These are phyloP conservation scores for Holacanthus passer DNA, from an alignment of 2,113 vertebrate species.

Conservation along the genomic window DNA sequence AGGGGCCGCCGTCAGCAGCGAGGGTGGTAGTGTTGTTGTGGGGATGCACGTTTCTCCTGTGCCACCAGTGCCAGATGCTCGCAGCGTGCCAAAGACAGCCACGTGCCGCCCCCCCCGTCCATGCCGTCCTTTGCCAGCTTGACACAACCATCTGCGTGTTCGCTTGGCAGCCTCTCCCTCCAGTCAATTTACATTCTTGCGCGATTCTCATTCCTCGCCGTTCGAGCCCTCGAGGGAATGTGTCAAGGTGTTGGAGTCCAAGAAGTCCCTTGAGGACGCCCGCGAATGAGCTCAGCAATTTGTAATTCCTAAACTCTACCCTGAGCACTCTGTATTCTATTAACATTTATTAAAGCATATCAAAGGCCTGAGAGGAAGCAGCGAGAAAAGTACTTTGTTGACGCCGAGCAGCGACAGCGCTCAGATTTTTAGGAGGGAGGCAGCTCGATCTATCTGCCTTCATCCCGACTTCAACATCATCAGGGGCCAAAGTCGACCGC, in stretches of 20 bases:
- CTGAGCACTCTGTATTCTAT: slow-evolving; percentile 59
- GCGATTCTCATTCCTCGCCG: slow-evolving; percentile 46
- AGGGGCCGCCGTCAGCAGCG: slow-evolving; percentile 12
- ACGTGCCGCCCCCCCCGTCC: slow-evolving; percentile 26
- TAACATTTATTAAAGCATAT: slow-evolving; percentile 64
- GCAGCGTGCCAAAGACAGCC: slow-evolving; percentile 50
- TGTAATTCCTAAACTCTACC: slow-evolving; percentile 65
- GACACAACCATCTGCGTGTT: slow-evolving; percentile 76
- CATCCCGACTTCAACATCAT: slow-evolving; percentile 18
- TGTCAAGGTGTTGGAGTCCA: slow-evolving; percentile 67
- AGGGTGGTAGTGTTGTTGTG: slow-evolving; percentile 37
- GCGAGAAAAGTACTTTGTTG: slow-evolving; percentile 37
- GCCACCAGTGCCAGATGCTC: slow-evolving; percentile 71
- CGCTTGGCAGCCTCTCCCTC: slow-evolving; percentile 67
- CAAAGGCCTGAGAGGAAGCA: slow-evolving; percentile 45
- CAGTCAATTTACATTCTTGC: slow-evolving; percentile 69
- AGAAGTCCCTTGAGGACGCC: slow-evolving; percentile 53
- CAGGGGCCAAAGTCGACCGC: slow-evolving; percentile 19
- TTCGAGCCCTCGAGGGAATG: slow-evolving; percentile 48
- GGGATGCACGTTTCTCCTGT: slow-evolving; percentile 49
- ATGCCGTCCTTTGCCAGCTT: slow-evolving; percentile 55
- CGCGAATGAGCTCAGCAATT: slow-evolving; percentile 59
- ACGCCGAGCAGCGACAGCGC: slow-evolving; percentile 24
- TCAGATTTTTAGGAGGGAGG: neutral
- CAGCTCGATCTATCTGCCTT: slow-evolving; percentile 21